Evolutionary conservation across 2,797 vertebrate species (phyloP).

Genomic region (Lithobates sylvaticus): DNA sequence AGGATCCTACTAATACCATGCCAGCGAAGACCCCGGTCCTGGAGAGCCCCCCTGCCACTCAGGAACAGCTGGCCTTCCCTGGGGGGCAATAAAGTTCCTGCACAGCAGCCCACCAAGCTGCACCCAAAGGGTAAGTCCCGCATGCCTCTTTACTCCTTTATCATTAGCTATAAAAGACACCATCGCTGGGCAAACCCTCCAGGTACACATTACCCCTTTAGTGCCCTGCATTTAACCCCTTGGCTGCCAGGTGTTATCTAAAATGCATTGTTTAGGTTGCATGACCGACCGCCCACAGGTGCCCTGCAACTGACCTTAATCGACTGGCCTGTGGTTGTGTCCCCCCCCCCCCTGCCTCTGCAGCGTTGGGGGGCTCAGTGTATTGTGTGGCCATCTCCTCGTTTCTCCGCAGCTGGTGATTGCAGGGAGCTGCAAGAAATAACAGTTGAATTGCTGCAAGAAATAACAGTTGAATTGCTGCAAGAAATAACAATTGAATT

Average conservation of each 20-base stretch:
- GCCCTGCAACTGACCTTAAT: not conserved
- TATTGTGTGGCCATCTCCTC: not conserved
- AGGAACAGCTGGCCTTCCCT: conserved; percentile 8
- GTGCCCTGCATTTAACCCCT: not conserved
- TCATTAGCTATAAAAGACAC: not conserved
- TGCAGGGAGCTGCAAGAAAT: not conserved
- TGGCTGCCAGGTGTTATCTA: not conserved
- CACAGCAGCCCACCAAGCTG: conserved; percentile 27
- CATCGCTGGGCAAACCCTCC: not conserved
- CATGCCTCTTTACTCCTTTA: not conserved
- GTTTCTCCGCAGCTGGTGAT: conserved; percentile 1
- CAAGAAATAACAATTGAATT: too few species aligned
- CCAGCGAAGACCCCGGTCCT: conserved; percentile 11
- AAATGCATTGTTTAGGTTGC: not conserved
- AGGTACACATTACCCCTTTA: not conserved
- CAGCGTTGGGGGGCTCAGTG: conserved; percentile 13
- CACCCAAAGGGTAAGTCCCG: conserved; percentile 38
- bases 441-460: not conserved
- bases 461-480: not conserved
- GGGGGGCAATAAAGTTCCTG: conserved; percentile 39
- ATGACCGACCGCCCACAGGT: not conserved
- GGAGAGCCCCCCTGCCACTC: conserved; percentile 16
- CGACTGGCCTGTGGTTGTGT: not conserved
- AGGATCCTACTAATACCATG: conserved; percentile 22
- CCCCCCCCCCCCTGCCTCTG: not conserved